Percentiles rank a stretch among this genome's conserved stretches.
Evolutionary conservation across 1,140 invertebrate genomes (phyloP).

Genomic region (Macrobrachium rosenbergii): DNA sequence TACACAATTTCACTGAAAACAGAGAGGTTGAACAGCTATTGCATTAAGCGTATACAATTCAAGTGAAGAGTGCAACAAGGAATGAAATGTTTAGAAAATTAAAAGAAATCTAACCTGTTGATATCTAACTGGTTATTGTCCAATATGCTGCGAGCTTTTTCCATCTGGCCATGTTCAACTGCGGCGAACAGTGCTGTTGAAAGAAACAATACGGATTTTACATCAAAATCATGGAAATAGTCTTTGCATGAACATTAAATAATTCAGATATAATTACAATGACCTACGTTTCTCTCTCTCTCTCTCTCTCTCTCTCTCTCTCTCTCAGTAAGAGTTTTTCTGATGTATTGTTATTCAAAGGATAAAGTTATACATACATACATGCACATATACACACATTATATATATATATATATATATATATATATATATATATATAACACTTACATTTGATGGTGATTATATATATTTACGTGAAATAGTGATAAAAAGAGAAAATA

Average conservation of each 20-base stretch:
- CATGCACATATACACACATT: neutral
- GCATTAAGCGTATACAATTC: neutral
- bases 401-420: constrained; percentile 1
- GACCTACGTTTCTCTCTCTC: too few relatives aligned
- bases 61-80: neutral
- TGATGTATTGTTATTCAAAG: neutral
- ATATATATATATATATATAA: neutral
- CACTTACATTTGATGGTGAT: neutral
- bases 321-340: neutral
- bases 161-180: constrained; percentile 92
- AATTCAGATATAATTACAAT: too few relatives aligned
- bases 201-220: neutral
- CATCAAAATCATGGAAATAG: neutral
- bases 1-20: too few relatives aligned
- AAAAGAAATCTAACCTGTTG: constrained; percentile 80
- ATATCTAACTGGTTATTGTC: constrained; percentile 92
- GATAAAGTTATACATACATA: neutral
- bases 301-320: constrained; percentile 2
- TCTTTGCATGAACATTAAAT: neutral
- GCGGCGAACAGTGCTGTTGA: constrained; percentile 86
- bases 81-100: neutral
- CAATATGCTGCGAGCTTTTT: constrained; percentile 89
- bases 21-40: too few relatives aligned
- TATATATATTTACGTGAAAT: too few relatives aligned
- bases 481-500: neutral